Base-by-base conservation (phyloP, 2,113 vertebrate species). In the Indri indri region DNA sequence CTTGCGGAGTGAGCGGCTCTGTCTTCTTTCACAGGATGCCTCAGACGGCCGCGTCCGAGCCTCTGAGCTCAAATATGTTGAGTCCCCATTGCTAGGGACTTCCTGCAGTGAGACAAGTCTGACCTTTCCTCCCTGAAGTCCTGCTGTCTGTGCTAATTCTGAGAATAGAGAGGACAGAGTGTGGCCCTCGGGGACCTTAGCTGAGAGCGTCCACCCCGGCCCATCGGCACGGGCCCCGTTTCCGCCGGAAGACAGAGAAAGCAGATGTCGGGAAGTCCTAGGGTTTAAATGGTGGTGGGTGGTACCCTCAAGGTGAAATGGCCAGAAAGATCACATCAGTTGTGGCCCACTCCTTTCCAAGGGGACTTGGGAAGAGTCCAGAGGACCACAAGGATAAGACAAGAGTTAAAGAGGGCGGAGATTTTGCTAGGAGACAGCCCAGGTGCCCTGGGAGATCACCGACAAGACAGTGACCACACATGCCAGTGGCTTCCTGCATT, bases 251-350 rank as follows among this genome's bases (percentile, higher is more conserved):
- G 50, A 94, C 40, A 22, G 61, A 32, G 50, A 47, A 2, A 30
- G 52, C 32, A 20, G 25, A 30, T 6, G 22, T 52, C n/a, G 57
- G 66, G 32, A 45, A 40, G 18, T 30, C 23, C 17, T 11, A 25
- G 30, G 45, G 16, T 34, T 30, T 27, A 8, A 4, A 1, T 8
- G 27, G 25, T 5, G 13, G 40, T 2, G 0, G 16, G 9, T 5
- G 27, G 27, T 0, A 0, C 6, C 76, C 84, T 63, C 12, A 17
- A 14, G 32, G 16, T 14, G 27, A 25, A 18, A 34, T 13, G 34
- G 3, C 27, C 70, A 9, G 61, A 5, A 45, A 30, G n/a, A 40
- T 14, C 2, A 0, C 0, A 0, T 42, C 50, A 30, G 2, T 3
- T 27, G n/a, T 9, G 3, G 6, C 14, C 12, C 37, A 9, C 16